Percentiles rank a stretch among this genome's conserved stretches.
These are phyloP conservation scores for Carollia perspicillata DNA, from an alignment of 2,113 vertebrate species.

Conservation along the genomic window DNA sequence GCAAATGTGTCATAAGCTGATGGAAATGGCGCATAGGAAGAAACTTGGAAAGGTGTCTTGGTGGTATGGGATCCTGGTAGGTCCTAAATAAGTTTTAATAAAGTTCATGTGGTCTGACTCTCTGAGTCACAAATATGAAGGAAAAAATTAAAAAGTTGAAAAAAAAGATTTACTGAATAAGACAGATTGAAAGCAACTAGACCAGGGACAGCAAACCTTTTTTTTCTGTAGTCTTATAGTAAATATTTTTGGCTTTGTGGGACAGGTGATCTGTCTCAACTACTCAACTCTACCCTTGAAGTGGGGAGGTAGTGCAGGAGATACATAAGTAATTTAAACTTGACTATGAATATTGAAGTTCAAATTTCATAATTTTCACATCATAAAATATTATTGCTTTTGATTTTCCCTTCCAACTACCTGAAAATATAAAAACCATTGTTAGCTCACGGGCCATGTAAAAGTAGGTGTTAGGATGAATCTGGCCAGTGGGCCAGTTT, in stretches of 20 bases:
- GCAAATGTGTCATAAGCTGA: not conserved
- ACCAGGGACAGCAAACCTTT: not conserved
- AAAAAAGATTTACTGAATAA: not conserved
- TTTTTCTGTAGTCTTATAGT: not conserved
- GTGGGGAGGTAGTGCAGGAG: not conserved
- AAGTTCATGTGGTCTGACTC: not conserved
- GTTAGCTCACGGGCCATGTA: not conserved
- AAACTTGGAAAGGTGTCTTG: not conserved
- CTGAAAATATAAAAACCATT: not conserved
- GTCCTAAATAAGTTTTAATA: not conserved
- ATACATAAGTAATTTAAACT: not conserved
- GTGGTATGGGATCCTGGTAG: not conserved
- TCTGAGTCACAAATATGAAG: not conserved
- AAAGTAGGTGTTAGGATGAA: not conserved
- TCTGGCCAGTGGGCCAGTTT: not conserved
- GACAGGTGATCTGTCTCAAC: not conserved
- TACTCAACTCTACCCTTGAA: not conserved
- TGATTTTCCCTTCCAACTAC: not conserved
- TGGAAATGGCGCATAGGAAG: not conserved
- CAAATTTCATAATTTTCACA: not conserved
- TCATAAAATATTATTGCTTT: not conserved
- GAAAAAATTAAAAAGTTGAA: not conserved
- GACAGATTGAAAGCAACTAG: not conserved
- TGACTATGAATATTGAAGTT: not conserved
- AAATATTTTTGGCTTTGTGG: not conserved